Base-by-base conservation (phyloP, 1,140 invertebrate species). In the Littorina saxatilis region DNA sequence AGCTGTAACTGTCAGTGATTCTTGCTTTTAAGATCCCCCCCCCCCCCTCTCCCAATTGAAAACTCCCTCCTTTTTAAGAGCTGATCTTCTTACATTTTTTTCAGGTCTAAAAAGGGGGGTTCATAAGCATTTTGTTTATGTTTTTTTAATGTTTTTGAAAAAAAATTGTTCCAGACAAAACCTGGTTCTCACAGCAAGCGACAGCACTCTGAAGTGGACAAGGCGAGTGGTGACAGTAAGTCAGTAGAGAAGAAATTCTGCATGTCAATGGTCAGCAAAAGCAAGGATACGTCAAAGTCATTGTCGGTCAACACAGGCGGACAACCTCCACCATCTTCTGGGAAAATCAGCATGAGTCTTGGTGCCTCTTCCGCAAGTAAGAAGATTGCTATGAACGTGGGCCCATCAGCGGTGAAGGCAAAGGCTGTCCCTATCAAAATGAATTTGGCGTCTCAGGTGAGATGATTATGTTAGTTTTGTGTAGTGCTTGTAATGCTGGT, bases 351-450 rank as follows among this genome's bases (percentile, higher is more conserved):
- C 29, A 11, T 43, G 50, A 52, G 43, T 17, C 43, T 47, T 47
- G 43, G 7, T 9, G 43, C 39, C 23, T 78, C 55, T n/a, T 27
- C n/a, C 20, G 20, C 58, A n/a, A 13, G 37, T 23, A 66, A n/a
- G 29, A 78, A 61, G 29, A 66, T 78, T 11, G 11, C 32, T 20
- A 78, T 66, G 37, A 66, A 20, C 76, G 7, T 78, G 2, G 76
- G 76, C 27, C 13, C 35, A 2, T 63, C 37, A 27, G 27, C 27
- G 2, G 37, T 27, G 52, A 78, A 58, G 1, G 20, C n/a, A 77
- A 78, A 43, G n/a, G 17, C 58, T 43, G 58, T 23, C 5, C 76
- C 76, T n/a, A 78, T 78, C 17, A 78, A 78, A n/a, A 78, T 78
- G 58, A 63, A 78, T n/a, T 63, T 78, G 39, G n/a, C 76, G 1